Evolutionary conservation across 2,113 vertebrate genomes (phyloP).

Genomic region (Pitta sordida): DNA sequence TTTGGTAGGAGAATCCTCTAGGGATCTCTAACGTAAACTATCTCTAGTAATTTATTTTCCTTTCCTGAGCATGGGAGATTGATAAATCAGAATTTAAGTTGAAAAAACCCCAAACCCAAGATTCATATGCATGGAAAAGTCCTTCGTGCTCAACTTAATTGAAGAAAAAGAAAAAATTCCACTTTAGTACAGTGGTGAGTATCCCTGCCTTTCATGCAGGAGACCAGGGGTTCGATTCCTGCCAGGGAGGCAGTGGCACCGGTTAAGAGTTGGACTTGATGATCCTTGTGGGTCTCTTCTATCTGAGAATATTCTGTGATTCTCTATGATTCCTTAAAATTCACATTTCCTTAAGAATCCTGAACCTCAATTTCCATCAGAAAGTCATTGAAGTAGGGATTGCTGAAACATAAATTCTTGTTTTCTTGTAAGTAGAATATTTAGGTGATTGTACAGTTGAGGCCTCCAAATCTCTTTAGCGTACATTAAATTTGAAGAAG

Average conservation of each 20-base stretch:
- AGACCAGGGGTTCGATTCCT: too few species aligned
- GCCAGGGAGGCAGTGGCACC: too few species aligned
- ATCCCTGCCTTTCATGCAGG: too few species aligned
- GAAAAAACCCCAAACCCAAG: not conserved
- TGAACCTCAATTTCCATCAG: not conserved
- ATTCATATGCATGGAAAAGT: not conserved
- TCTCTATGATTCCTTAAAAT: not conserved
- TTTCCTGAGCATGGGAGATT: not conserved
- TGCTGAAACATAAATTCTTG: not conserved
- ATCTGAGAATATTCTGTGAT: too few species aligned
- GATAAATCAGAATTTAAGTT: not conserved
- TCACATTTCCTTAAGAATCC: not conserved
- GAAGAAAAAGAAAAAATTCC: not conserved
- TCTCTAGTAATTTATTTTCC: not conserved
- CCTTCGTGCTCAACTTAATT: not conserved
- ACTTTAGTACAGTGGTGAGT: too few species aligned
- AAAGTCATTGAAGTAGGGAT: not conserved
- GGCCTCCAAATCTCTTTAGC: not conserved
- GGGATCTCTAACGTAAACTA: not conserved
- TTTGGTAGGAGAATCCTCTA: not conserved
- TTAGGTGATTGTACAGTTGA: not conserved
- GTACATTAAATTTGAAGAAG: not conserved
- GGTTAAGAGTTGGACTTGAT: too few species aligned
- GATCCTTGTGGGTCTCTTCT: too few species aligned
- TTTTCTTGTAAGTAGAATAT: not conserved